phyloP scores from a whole-genome alignment of 2,113 vertebrate species.

The Tylochromis polylepis region DNA sequence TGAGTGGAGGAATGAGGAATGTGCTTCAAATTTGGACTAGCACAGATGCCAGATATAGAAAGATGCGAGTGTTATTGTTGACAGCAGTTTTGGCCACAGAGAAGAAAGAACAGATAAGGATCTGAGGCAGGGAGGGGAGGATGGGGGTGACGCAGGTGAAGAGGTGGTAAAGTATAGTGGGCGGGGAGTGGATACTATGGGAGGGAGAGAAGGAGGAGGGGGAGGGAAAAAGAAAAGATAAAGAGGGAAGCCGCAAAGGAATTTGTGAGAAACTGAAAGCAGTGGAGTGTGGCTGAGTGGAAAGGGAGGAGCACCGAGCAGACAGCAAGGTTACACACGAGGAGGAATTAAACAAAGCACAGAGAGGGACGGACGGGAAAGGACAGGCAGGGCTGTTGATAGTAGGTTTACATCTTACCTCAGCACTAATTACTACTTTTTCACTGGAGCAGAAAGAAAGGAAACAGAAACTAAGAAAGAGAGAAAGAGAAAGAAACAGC shows the following conservation, averaged over 20 bases:
- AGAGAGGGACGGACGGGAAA: conserved; percentile 1
- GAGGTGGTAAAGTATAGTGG: conserved; percentile 41
- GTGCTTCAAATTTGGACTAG: background rate
- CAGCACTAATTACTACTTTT: conserved; percentile 11
- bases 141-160: conserved; percentile 30
- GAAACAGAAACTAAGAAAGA: conserved; percentile 19
- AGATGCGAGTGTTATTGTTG: background rate
- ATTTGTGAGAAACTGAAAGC: conserved; percentile 57
- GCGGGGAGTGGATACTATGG: conserved; percentile 10
- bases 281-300: conserved; percentile 18
- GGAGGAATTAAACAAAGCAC: conserved; percentile 20
- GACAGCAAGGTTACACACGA: conserved; percentile 50
- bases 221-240: conserved; percentile 22
- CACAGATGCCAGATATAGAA: background rate
- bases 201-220: background rate
- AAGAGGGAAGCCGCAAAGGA: conserved; percentile 49
- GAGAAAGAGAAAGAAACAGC: background rate
- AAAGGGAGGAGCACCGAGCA: conserved; percentile 58
- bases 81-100: background rate
- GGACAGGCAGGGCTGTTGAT: conserved; percentile 19
- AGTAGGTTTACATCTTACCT: conserved; percentile 5
- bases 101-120: conserved; percentile 22
- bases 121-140: background rate
- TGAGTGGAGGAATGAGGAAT: background rate
- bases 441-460: background rate